Evolutionary conservation across 1,140 invertebrate genomes (phyloP), one percentile per base, ranked within the genome.

Genomic region (Bombus polaris): DNA sequence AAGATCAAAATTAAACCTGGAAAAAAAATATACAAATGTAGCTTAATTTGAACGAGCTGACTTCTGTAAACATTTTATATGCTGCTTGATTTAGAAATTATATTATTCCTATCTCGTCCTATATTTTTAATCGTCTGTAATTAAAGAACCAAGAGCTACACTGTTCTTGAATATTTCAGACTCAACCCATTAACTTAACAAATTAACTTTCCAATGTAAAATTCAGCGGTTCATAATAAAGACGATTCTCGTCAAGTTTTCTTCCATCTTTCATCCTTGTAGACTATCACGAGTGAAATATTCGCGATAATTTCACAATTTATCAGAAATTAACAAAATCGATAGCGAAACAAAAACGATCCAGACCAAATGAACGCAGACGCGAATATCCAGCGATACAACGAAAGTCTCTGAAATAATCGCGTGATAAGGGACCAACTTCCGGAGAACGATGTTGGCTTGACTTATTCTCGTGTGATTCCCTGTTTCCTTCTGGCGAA

Each of bases 1-100:
- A 77, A 77, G 53, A n/a, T 77, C 35, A 57, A 62, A 77, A 59
- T 62, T 71, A 28, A 71, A 71, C 10, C 28, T 42, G 37, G 28
- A 5, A n/a, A n/a, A 37, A n/a, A n/a, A 28, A 47, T 47, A 44
- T 28, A n/a, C 25, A 28, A 39, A 37, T 25, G 22, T 10, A 39
- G 22, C 18, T 39, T 37, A 35, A 68, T 35, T 68, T 22, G 32
- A 35, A 35, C 13, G 35, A 39, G 18, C 35, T 0, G 35, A 9
- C 0, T 39, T 37, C 22, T 35, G 9, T 25, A 25, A 37, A 70
- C 22, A 39, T 28, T 53, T 53, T 39, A 66, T 18, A 13, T 15
- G n/a, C 15, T 32, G 32, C 65, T 66, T 32, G n/a, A 66, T 66
- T 35, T 66, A 8, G n/a, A 66, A 35, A 66, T 66, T 66, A 66